Percentiles rank a stretch among this genome's conserved stretches.
Evolutionary conservation across 1,140 invertebrate species (phyloP).

Genomic region (Papilio helenus): DNA sequence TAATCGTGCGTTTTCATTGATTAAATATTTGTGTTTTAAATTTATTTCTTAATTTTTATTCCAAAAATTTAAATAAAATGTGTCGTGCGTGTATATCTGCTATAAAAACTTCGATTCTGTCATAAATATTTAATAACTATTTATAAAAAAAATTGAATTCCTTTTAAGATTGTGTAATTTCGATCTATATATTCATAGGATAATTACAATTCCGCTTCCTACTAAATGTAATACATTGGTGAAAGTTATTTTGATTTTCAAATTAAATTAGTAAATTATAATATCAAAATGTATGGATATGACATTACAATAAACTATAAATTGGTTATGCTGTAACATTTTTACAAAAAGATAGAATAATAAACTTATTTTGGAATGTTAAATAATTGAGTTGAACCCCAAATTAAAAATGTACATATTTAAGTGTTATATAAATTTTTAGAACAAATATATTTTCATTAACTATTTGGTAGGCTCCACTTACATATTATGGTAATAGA

Average conservation of each 20-base stretch:
- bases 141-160: neutral
- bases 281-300: neutral
- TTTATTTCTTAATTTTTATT: too few relatives aligned
- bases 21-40: too few relatives aligned
- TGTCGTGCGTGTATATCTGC: neutral
- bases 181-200: neutral
- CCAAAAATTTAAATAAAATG: neutral
- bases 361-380: too few relatives aligned
- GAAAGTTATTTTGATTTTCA: conserved; percentile 3
- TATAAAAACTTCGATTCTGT: neutral
- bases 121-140: neutral
- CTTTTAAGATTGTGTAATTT: neutral
- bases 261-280: neutral
- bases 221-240: neutral
- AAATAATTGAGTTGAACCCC: too few relatives aligned
- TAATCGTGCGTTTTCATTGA: too few relatives aligned
- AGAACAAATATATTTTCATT: too few relatives aligned
- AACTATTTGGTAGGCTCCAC: too few relatives aligned
- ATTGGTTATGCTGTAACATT: neutral
- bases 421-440: too few relatives aligned
- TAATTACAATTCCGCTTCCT: neutral
- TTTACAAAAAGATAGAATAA: too few relatives aligned
- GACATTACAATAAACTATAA: neutral
- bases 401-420: too few relatives aligned
- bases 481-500: too few relatives aligned